Base-by-base conservation (phyloP, 2,888 invertebrate species). In the Xestia xanthographa region DNA sequence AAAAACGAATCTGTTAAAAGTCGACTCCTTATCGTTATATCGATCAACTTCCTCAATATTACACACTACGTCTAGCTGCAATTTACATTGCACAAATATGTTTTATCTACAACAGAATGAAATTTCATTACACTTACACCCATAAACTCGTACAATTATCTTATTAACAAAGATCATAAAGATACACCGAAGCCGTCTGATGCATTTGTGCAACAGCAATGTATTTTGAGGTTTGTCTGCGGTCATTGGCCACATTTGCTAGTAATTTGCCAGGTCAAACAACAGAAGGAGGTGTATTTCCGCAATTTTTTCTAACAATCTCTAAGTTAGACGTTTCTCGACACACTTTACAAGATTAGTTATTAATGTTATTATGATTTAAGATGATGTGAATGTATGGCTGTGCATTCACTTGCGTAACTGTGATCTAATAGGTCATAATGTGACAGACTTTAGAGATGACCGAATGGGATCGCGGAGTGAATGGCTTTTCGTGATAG, bases 391-490 rank as follows among this genome's bases (percentile, higher is more conserved):
- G 88, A 87, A 80, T 84, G 82, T 83, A 75, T 74, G 70, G 22
- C 66, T n/a, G 29, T 84, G 85, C 83, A 86, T 83, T 88, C 75
- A 69, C 75, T 90, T 90, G 77, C 81, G 79, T 83, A 90, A 90
- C 71, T 76, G 75, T 89, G 88, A 90, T 87, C 87, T 85, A 90
- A 87, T 88, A 89, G 90, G 87, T 90, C 88, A 89, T 63, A 80
- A 79, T 79, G 73, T 79, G 72, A 60, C 65, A 66, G 67, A 76
- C 41, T 84, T 68, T 70, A 72, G 50, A 77, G 66, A 78, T 86
- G 66, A 72, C 63, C 66, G 70, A 58, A 66, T 72, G 60, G 76
- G 66, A 73, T 75, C 38, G 11, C 6, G 66, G 0, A 17, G 60
- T 60, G 66, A 73, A 71, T 63, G 45, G 43, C 17, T 9, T 45